Evolutionary conservation across 2,888 invertebrate species (phyloP).

Genomic region (Rapana venosa): DNA sequence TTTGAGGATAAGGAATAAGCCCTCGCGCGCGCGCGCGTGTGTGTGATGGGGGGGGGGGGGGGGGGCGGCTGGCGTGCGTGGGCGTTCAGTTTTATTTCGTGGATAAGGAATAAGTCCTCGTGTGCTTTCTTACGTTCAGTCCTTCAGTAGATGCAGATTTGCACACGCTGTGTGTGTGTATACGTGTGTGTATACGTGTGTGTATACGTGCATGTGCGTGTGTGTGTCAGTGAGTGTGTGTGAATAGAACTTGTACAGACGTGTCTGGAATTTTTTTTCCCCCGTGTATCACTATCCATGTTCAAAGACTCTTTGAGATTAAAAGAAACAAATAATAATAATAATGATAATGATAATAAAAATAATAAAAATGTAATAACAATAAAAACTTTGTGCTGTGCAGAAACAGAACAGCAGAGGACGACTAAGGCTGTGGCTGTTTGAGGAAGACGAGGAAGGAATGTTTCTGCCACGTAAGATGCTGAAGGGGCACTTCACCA

Average conservation of each 20-base stretch:
- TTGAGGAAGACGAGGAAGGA: slow-evolving; percentile 10
- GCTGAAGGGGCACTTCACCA: slow-evolving; percentile 3
- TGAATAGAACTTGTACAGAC: too few species aligned
- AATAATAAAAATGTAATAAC: neutral
- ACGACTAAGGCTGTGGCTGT: slow-evolving; percentile 14
- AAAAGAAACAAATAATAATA: too few species aligned
- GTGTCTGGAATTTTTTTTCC: too few species aligned
- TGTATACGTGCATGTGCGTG: neutral
- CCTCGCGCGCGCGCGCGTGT: neutral
- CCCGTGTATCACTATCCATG: too few species aligned
- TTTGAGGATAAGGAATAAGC: too few species aligned
- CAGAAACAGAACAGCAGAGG: neutral
- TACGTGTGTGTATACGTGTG: neutral
- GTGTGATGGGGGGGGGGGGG: too few species aligned
- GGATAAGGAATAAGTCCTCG: too few species aligned
- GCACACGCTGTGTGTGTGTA: neutral
- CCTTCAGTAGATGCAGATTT: too few species aligned
- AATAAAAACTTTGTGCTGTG: neutral
- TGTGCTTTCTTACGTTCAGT: too few species aligned
- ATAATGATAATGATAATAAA: neutral
- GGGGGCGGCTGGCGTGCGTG: too few species aligned
- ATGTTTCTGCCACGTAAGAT: neutral
- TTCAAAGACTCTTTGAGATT: too few species aligned
- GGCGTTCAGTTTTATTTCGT: neutral
- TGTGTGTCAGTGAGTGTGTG: neutral